Base-by-base conservation (phyloP, 2,797 vertebrate species). In the Caiman crocodilus region DNA sequence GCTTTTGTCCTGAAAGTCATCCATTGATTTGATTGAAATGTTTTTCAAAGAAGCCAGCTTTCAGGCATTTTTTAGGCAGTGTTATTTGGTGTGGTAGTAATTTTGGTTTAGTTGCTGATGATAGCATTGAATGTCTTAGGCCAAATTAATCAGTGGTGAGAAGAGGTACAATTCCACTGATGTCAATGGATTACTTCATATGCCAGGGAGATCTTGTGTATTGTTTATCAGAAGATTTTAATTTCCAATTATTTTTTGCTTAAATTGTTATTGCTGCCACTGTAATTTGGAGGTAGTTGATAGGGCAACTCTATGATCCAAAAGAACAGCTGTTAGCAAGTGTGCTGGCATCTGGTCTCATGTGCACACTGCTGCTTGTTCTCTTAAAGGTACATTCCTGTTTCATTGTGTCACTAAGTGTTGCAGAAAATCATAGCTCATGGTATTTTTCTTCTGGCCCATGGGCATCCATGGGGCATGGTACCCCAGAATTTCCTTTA, bases 51-150 rank as follows among this genome's bases (percentile, higher is more conserved):
- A 58, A 23, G 21, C 73, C 32, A 85, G 25, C 5, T 87, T 93
- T 94, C 57, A 83, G 64, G 21, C 73, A 9, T 1, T 20, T 17
- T 60, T 92, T 61, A 32, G 25, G 6, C 12, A 76, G 58, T 5
- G 58, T 67, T 87, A 58, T 61, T 77, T 84, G 21, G 61, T 86
- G 42, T 50, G 10, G 42, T 61, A 28, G 28, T 55, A 84, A 15
- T 86, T 89, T 77, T 58, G 84, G 11, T 81, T 82, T 89, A 18
- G 32, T 61, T 82, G 63, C 17, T 25, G 30, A 7, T 21, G 42
- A 50, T 50, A 50, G 42, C 42, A 26, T 12, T 61, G 4, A 76
- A 84, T 32, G 23, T 79, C 61, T 83, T 60, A 20, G 32, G n/a
- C 83, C 17, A 18, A 7, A 4, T 73, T 90, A 83, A 61, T 30